A percentile compares a stretch with the other conserved stretches of the same genome.
These are phyloP conservation scores for Pristiophorus japonicus DNA, from an alignment of 2,113 vertebrate species.

Conservation along the genomic window DNA sequence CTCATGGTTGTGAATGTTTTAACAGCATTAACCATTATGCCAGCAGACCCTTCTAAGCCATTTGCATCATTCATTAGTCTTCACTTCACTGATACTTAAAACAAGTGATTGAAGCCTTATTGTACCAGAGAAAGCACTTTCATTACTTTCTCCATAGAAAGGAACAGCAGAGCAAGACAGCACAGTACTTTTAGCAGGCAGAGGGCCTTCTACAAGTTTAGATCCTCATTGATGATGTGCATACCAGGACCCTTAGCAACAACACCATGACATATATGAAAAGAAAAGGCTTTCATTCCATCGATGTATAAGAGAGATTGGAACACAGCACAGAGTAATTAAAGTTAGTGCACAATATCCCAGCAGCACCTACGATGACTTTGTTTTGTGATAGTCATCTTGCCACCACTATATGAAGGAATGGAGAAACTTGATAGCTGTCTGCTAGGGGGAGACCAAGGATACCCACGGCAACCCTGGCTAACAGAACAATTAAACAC, in stretches of 20 bases:
- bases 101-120: not conserved
- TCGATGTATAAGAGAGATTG: not conserved
- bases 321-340: not conserved
- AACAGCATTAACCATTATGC: not conserved
- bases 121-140: not conserved
- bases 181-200: not conserved
- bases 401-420: not conserved
- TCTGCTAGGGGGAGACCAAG: not conserved
- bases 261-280: not conserved
- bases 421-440: not conserved
- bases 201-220: not conserved
- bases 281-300: not conserved
- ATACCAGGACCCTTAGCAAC: not conserved
- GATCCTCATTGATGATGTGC: not conserved
- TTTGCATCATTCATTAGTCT: not conserved
- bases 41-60: not conserved
- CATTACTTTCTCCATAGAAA: not conserved
- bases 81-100: not conserved
- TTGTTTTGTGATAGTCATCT: not conserved
- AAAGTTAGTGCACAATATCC: not conserved
- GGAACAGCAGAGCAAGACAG: not conserved
- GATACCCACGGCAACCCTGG: not conserved
- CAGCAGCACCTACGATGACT: not conserved
- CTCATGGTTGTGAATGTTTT: not conserved
- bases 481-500: not conserved